Evolutionary conservation across 2,797 vertebrate species (phyloP), one percentile per base, ranked within the genome.

Genomic region (Anguilla anguilla): DNA sequence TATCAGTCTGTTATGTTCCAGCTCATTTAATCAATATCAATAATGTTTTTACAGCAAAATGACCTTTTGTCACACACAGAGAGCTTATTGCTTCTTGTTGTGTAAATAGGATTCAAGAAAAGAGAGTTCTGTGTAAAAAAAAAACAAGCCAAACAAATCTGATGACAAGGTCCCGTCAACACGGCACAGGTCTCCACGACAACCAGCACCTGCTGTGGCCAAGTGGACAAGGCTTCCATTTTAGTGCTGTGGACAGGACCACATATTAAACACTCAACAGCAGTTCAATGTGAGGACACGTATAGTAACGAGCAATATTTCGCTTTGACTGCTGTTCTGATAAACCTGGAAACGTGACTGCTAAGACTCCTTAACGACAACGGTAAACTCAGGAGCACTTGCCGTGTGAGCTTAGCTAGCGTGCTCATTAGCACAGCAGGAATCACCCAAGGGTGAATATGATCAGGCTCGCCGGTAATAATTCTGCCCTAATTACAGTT

Each of bases 401-500:
- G 69, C 69, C 13, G 3, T 74, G 69, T 13, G 69, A 74, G 69
- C 35, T 77, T 91, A 72, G 79, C 49, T 79, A 64, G 86, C 53
- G 31, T 46, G 85, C 69, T 90, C 89, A 88, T 90, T 90, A 91
- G 72, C 90, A 83, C 85, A 64, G 84, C 57, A 84, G 74, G 53
- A 84, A 83, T 28, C 61, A 88, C 89, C 88, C 88, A 25, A n/a
- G 89, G 85, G 89, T 88, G 85, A 88, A 74, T 53, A 55, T 43
- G 57, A 87, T 89, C 85, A 28, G 49, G 86, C 89, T 90, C 87
- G 67, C 86, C 89, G 86, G 89, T 92, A 91, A 93, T 91, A 89
- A 91, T 89, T 87, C 86, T 91, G 87, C 87, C 88, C 90, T 92
- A 90, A 92, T 92, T 90, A 92, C 85, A 83, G 84, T 46, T 46